Conservation (phyloP, 2,797 vertebrate genomes). For the Acipenser ruthenus region DNA sequence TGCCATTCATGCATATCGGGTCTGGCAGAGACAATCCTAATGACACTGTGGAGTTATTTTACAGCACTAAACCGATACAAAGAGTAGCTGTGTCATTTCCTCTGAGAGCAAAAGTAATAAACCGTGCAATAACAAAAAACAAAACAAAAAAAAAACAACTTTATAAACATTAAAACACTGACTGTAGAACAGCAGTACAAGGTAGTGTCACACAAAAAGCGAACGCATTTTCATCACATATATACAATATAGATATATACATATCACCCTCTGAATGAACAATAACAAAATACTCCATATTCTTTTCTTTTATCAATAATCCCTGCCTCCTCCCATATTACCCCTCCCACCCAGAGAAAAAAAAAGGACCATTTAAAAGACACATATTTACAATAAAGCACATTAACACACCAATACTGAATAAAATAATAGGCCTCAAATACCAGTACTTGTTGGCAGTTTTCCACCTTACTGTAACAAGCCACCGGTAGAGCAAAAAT, state of each 20-base stretch:
- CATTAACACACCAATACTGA: constrained; percentile 81
- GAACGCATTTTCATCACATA: constrained; percentile 86
- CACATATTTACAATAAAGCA: constrained; percentile 83
- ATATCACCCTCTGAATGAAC: constrained; percentile 83
- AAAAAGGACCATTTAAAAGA: constrained; percentile 78
- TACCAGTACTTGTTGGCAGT: constrained; percentile 74
- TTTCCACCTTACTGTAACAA: constrained; percentile 65
- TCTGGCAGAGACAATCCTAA: constrained; percentile 83
- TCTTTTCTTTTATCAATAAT: constrained; percentile 63
- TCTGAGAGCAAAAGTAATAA: constrained; percentile 86
- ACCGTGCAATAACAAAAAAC: constrained; percentile 88
- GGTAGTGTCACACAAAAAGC: constrained; percentile 89
- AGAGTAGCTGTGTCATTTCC: constrained; percentile 80
- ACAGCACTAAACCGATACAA: constrained; percentile 92
- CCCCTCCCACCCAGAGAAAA: constrained; percentile 58
- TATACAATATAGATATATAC: constrained; percentile 97
- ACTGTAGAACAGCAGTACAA: constrained; percentile 90
- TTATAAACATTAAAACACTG: constrained; percentile 92
- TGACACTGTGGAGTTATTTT: constrained; percentile 87
- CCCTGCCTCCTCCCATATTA: constrained; percentile 54
- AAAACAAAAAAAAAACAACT: constrained; percentile 62
- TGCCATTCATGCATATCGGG: constrained; percentile 94
- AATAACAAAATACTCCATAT: constrained; percentile 93
- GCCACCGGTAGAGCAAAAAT: constrained; percentile 49
- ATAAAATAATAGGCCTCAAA: constrained; percentile 73